Conservation (phyloP, 2,797 vertebrate genomes). For the Sebastes cheni region DNA sequence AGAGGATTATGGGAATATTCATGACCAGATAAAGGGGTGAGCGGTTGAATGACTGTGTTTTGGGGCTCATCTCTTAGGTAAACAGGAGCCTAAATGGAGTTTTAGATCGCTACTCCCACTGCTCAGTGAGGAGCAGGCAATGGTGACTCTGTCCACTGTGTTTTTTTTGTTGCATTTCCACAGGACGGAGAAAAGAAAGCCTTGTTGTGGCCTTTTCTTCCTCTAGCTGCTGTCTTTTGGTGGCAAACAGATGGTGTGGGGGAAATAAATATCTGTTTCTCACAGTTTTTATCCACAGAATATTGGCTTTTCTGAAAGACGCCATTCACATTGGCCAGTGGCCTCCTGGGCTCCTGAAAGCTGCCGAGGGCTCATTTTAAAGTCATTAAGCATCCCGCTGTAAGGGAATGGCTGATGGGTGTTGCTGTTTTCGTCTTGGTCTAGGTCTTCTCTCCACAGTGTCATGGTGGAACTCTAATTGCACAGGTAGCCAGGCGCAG, state of each 20-base stretch:
- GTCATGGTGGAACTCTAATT: background rate
- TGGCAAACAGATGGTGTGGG: constrained; percentile 81
- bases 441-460: background rate
- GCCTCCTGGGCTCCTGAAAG: constrained; percentile 45
- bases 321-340: constrained; percentile 29
- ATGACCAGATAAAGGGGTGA: constrained; percentile 90
- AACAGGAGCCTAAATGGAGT: constrained; percentile 89
- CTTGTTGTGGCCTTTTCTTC: constrained; percentile 75
- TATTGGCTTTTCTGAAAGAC: constrained; percentile 62
- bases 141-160: constrained; percentile 70
- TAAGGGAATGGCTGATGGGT: background rate
- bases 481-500: background rate
- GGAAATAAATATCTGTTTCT: constrained; percentile 79
- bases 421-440: background rate
- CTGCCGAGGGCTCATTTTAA: constrained; percentile 46
- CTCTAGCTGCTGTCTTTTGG: constrained; percentile 62
- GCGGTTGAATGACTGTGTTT: constrained; percentile 90
- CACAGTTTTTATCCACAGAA: constrained; percentile 64
- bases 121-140: constrained; percentile 63
- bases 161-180: constrained; percentile 62
- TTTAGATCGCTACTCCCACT: constrained; percentile 75
- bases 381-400: constrained; percentile 44
- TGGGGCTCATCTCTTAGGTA: constrained; percentile 95
- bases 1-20: constrained; percentile 97
- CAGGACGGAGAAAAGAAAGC: constrained; percentile 67